Evolutionary conservation across 2,888 invertebrate genomes (phyloP), one percentile per base, ranked within the genome.

Genomic region (Diadromus collaris): DNA sequence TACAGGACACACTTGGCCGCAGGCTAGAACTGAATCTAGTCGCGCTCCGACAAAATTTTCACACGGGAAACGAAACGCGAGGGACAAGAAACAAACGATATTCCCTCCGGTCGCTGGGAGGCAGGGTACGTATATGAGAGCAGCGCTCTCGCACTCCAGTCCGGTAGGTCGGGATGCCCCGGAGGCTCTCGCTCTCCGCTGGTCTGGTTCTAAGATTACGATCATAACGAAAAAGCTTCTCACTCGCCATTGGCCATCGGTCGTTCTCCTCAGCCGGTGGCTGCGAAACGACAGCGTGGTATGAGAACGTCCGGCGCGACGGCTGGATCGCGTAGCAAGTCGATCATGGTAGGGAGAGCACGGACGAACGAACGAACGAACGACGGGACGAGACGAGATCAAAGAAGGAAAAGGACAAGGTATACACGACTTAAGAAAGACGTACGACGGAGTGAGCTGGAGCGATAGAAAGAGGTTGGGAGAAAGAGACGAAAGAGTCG

Each of bases 161-260:
- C 80, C 71, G 82, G 80, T 73, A 76, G 84, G 85, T 86, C 84
- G 81, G 81, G 83, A 85, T 76, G 86, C 86, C 86, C 86, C 84
- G 81, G 24, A 64, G 74, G 74, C 44, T 65, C 65, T 41, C 58
- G 64, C 61, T 60, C 44, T 60, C 27, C 79, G 86, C 86, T 84
- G 85, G 83, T 87, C 86, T 85, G 87, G 83, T 86, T 86, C 84
- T 83, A 83, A 88, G 89, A 89, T 88, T 87, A 87, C 86, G 85
- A 89, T 89, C 88, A 85, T 87, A 88, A 88, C 86, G 86, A 88
- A 89, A 88, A 88, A 85, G 83, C 84, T 84, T 85, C 83, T 84
- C 83, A 82, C 83, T 86, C 84, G 85, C 81, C 82, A 82, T 84
- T 78, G 80, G 73, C 73, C 63, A 64, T 67, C 77, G 71, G 74